Conservation (phyloP, 2,797 vertebrate genomes). For the Tinamus major region DNA sequence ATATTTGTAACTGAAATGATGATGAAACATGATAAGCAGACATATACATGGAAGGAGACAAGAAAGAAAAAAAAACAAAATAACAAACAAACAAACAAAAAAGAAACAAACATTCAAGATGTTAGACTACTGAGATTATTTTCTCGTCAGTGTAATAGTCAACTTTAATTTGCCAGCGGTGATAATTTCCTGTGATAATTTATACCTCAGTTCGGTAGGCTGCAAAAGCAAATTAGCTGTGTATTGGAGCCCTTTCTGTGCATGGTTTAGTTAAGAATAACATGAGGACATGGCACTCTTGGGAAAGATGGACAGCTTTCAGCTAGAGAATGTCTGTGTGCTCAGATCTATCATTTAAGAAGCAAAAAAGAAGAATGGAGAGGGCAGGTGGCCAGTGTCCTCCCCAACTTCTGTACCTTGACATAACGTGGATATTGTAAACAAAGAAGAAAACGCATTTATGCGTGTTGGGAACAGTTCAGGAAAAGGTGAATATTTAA, state of each 20-base stretch:
- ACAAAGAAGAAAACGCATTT: background rate
- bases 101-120: background rate
- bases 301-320: background rate
- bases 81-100: too few species aligned
- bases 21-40: background rate
- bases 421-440: rapidly evolving
- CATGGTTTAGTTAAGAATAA: background rate
- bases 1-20: background rate
- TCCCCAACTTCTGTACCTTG: background rate
- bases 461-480: background rate
- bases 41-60: background rate
- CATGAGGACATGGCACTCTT: rapidly evolving
- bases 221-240: background rate
- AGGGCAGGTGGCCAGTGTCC: background rate
- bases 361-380: background rate
- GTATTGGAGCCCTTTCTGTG: background rate
- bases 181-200: background rate
- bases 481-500: background rate
- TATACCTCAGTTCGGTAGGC: background rate
- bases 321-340: background rate
- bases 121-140: background rate
- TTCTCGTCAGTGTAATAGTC: background rate
- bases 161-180: background rate
- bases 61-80: background rate
- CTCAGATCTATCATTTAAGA: background rate